phyloP scores from a whole-genome alignment of 2,888 invertebrate genomes.

The Ectemnius lituratus region DNA sequence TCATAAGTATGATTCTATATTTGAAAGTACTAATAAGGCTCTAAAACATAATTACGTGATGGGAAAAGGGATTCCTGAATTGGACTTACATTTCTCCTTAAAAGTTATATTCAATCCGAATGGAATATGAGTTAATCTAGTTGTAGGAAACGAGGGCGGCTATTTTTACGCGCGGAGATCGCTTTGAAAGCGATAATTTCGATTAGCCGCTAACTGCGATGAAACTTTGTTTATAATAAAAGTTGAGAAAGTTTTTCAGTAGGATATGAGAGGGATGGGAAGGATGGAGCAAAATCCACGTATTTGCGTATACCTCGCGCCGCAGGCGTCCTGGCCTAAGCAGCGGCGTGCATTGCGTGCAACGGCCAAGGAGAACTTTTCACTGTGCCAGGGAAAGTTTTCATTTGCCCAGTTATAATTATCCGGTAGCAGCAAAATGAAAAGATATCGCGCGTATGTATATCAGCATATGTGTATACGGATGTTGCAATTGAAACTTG shows the following conservation, averaged over 20 bases:
- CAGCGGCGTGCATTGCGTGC: slow-evolving; percentile 28
- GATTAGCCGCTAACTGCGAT: slow-evolving; percentile 1
- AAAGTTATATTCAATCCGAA: too few species aligned
- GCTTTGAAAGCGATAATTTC: slow-evolving; percentile 5
- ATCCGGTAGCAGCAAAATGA: slow-evolving; percentile 32
- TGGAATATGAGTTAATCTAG: neutral
- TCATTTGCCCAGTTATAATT: slow-evolving; percentile 44
- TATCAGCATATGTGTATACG: slow-evolving; percentile 32
- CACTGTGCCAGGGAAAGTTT: slow-evolving; percentile 48
- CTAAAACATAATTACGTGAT: too few species aligned
- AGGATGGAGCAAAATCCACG: neutral
- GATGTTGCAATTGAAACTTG: slow-evolving; percentile 45
- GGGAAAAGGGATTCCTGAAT: too few species aligned
- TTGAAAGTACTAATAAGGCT: too few species aligned
- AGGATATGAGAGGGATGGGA: neutral
- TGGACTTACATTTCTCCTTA: too few species aligned
- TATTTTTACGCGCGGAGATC: slow-evolving; percentile 1
- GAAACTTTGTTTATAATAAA: slow-evolving; percentile 10
- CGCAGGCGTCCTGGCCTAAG: slow-evolving; percentile 1
- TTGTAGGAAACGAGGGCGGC: neutral
- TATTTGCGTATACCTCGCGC: slow-evolving; percentile 11
- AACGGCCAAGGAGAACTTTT: slow-evolving; percentile 29
- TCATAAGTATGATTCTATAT: too few species aligned
- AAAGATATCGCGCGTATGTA: slow-evolving; percentile 35
- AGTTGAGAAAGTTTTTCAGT: slow-evolving; percentile 1